phyloP scores from a whole-genome alignment of 2,797 vertebrate genomes.

The Oophaga sylvatica region DNA sequence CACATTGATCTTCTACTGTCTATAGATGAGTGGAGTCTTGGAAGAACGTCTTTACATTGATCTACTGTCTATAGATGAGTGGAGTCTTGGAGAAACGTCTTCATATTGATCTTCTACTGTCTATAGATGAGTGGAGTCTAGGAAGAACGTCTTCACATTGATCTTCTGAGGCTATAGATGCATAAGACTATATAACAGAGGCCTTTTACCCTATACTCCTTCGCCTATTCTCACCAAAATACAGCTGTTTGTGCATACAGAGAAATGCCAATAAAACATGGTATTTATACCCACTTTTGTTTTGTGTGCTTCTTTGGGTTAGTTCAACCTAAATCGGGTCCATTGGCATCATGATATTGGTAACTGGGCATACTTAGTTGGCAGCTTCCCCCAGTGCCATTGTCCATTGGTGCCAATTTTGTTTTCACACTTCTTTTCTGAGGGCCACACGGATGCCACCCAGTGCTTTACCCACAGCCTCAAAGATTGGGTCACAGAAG shows the following conservation, averaged over 20 bases:
- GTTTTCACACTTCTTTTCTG: conserved; percentile 59
- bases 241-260: conserved; percentile 49
- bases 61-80: not conserved
- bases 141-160: not conserved
- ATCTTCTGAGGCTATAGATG: conserved; percentile 7
- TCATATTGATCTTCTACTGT: not conserved
- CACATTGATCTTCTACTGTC: not conserved
- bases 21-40: not conserved
- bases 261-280: conserved; percentile 54
- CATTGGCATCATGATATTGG: not conserved
- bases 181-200: conserved; percentile 18
- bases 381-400: not conserved
- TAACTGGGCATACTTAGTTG: not conserved
- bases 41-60: not conserved
- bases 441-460: conserved; percentile 61
- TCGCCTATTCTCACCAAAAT: conserved; percentile 26
- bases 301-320: conserved; percentile 12
- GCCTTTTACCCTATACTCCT: conserved; percentile 36
- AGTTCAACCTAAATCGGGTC: not conserved
- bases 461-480: conserved; percentile 61
- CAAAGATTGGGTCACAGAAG: conserved; percentile 65
- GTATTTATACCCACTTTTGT: conserved; percentile 42
- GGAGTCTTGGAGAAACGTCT: not conserved
- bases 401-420: not conserved
- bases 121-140: not conserved